These are phyloP conservation scores for Nothobranchius kuhntae DNA, from an alignment of 2,113 vertebrate species.

Conservation along the genomic window DNA sequence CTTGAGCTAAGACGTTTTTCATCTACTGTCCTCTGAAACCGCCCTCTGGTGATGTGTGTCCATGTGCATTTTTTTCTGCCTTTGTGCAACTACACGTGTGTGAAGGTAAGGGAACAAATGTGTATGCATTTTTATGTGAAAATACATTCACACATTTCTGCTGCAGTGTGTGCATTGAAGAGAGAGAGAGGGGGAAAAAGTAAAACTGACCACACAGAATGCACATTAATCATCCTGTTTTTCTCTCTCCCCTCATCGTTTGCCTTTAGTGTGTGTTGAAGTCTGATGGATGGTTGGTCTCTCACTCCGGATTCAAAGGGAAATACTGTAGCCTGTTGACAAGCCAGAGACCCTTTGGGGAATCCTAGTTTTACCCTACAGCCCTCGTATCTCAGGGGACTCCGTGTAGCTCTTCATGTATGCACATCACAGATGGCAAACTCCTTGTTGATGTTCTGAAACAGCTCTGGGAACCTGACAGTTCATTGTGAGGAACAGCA, in stretches of 20 bases:
- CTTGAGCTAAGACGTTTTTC: conserved; percentile 46
- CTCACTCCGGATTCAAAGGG: conserved; percentile 42
- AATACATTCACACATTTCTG: conserved; percentile 18
- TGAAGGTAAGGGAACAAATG: conserved; percentile 15
- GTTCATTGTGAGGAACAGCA: background rate
- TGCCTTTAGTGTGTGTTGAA: conserved; percentile 56
- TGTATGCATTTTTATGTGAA: conserved; percentile 7
- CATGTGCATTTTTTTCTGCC: conserved; percentile 2
- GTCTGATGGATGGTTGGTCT: conserved; percentile 73
- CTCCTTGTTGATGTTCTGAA: conserved; percentile 1
- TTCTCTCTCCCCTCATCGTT: background rate
- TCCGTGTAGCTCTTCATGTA: conserved; percentile 9
- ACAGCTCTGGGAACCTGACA: conserved; percentile 4
- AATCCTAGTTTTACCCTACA: conserved; percentile 38
- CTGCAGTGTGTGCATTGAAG: conserved; percentile 35
- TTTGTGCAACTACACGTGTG: conserved; percentile 17
- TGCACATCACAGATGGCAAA: conserved; percentile 32
- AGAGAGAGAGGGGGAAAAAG: conserved; percentile 7
- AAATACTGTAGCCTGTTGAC: conserved; percentile 52
- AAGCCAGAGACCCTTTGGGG: conserved; percentile 45
- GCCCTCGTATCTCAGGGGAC: conserved; percentile 38
- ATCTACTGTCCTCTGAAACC: conserved; percentile 33
- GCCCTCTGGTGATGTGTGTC: conserved; percentile 26
- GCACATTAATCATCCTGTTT: conserved; percentile 70
- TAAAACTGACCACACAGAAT: conserved; percentile 62